Base-by-base conservation (phyloP, 2,113 vertebrate genomes). In the Pygoscelis adeliae region DNA sequence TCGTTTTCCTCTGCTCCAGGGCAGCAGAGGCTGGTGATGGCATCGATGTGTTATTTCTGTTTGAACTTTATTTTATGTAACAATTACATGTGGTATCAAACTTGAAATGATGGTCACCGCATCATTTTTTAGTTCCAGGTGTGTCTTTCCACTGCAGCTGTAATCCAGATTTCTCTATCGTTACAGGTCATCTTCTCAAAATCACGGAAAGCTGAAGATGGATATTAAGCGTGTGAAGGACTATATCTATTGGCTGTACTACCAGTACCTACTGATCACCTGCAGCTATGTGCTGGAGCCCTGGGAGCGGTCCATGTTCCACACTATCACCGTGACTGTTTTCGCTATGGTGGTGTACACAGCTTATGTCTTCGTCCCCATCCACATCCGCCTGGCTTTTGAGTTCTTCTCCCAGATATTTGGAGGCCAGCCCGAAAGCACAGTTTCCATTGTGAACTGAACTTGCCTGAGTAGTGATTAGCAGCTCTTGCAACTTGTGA, bases 251-350 rank as follows among this genome's bases (percentile, higher is more conserved):
- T 99, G 99, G 99, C 98, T 99, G 27, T 99, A 99, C 98, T 99
- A 98, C 97, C 99, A 99, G 97, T 99, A 99, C 98, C 98, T 99
- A n/a, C 99, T 99, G 91, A 98, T 99, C 93, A 99, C 99, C 2
- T 99, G 99, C 97, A 99, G 99, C 97, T 99, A 99, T 3, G 99
- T 99, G 90, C 96, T 99, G 97, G 99, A 99, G 96, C 99, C 99
- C 13, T 99, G 99, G 99, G 99, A 99, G 92, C 98, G 97, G 93
- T 99, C 99, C 79, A 98, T 99, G 98, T 99, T 99, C 97, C 99
- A 99, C 96, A 99, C 98, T 26, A 95, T 99, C 87, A 97, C 99
- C 6, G 97, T 99, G 71, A 99, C 98, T 34, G 98, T 98, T 77
- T 85, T 99, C 14, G 99, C 98, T 44, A 99, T 99, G 99, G 99